These are phyloP conservation scores for Odontamblyopus rebecca DNA, from an alignment of 2,797 vertebrate species.

Conservation along the genomic window DNA sequence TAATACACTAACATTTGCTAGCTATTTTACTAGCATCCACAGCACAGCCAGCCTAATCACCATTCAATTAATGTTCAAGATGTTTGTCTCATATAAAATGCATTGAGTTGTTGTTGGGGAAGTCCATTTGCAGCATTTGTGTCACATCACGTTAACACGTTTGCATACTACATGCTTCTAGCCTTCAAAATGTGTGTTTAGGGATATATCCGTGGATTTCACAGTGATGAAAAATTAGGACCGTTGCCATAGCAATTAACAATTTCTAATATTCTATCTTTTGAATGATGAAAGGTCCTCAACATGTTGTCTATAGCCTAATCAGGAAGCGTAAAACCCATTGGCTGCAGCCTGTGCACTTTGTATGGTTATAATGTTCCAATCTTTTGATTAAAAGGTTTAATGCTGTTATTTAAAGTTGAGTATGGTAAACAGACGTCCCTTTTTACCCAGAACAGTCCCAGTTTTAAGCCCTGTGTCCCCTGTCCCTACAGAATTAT, in stretches of 20 bases:
- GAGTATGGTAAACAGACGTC: too few relatives aligned
- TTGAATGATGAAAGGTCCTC: not conserved
- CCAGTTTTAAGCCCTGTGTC: too few relatives aligned
- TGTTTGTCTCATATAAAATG: not conserved
- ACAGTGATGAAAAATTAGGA: too few relatives aligned
- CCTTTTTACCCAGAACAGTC: too few relatives aligned
- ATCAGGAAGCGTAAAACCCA: not conserved
- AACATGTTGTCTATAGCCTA: not conserved
- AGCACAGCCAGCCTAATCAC: constrained; percentile 49
- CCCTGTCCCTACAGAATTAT: too few relatives aligned
- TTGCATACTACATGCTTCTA: not conserved
- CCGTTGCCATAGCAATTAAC: too few relatives aligned
- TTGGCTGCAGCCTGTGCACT: constrained; percentile 11
- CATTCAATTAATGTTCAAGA: constrained; percentile 12
- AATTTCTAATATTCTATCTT: too few relatives aligned
- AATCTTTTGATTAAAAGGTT: too few relatives aligned
- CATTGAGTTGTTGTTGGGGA: not conserved
- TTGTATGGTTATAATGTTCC: not conserved
- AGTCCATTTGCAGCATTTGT: not conserved
- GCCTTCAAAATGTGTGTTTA: constrained; percentile 61
- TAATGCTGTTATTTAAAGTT: too few relatives aligned
- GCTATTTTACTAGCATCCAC: constrained; percentile 35
- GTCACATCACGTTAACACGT: not conserved
- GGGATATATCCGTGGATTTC: constrained; percentile 7
- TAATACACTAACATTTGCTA: constrained; percentile 35